phyloP scores from a whole-genome alignment of 2,888 invertebrate genomes.

The Drosophila bunnanda region DNA sequence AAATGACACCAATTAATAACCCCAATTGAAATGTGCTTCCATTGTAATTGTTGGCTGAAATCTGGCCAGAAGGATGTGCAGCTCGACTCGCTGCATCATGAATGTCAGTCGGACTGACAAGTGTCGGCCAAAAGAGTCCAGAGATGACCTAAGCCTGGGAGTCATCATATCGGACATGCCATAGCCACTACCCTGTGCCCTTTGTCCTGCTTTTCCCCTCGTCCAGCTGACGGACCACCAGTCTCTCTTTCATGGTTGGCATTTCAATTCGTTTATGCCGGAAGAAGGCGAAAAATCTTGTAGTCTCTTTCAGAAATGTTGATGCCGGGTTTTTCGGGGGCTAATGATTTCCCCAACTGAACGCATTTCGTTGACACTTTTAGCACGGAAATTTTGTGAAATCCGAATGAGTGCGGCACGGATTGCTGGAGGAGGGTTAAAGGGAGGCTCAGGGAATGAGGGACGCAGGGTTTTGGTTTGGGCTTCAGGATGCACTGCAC shows the following conservation, averaged over 20 bases:
- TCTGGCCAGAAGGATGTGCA: slow-evolving; percentile 2
- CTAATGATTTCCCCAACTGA: slow-evolving; percentile 73
- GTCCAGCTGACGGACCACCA: background rate
- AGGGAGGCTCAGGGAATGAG: background rate
- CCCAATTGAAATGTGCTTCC: background rate
- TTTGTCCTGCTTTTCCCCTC: slow-evolving; percentile 7
- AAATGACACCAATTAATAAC: slow-evolving; percentile 7
- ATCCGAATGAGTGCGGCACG: slow-evolving; percentile 23
- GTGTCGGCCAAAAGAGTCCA: slow-evolving; percentile 19
- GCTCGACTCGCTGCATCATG: slow-evolving; percentile 24
- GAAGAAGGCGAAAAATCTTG: slow-evolving; percentile 63
- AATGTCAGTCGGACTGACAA: slow-evolving; percentile 33
- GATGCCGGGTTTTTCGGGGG: slow-evolving; percentile 54
- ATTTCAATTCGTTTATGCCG: slow-evolving; percentile 45
- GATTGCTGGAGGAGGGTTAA: background rate
- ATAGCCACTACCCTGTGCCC: background rate
- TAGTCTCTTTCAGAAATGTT: slow-evolving; percentile 60
- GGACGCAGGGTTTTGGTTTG: background rate
- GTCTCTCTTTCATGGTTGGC: slow-evolving; percentile 27
- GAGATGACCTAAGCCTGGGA: slow-evolving; percentile 39
- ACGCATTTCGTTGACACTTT: slow-evolving; percentile 67
- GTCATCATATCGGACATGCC: slow-evolving; percentile 31
- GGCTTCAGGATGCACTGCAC: slow-evolving; percentile 20
- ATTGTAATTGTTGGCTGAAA: background rate
- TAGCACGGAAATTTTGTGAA: slow-evolving; percentile 37